Percentiles rank a stretch among this genome's conserved stretches.
Evolutionary conservation across 64 coral and sea anemone species (phyloP).

Genomic region (Actinia tenebrosa): DNA sequence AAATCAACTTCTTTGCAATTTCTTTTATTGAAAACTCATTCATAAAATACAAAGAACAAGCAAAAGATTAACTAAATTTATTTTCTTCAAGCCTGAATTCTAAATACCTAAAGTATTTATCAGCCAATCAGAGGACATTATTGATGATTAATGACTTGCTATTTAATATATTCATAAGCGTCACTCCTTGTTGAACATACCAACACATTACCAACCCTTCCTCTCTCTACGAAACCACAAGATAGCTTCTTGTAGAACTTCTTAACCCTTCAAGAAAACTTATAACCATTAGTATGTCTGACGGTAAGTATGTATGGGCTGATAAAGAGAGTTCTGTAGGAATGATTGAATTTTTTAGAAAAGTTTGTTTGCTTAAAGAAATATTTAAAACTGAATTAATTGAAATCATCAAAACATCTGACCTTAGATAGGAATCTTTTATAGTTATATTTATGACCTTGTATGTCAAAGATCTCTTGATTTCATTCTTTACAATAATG

Average conservation of each 20-base stretch:
- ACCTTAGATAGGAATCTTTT: background rate
- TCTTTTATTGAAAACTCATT: background rate
- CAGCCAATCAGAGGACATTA: background rate
- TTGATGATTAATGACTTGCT: background rate
- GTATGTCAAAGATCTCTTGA: background rate
- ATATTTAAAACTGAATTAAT: background rate
- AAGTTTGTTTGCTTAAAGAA: background rate
- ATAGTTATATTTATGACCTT: background rate
- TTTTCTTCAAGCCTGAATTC: background rate
- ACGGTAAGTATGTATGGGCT: background rate
- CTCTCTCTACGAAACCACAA: background rate
- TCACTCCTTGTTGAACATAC: background rate
- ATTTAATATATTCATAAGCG: background rate
- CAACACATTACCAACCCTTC: background rate
- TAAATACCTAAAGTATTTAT: background rate
- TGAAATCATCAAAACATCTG: background rate
- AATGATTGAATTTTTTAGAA: background rate
- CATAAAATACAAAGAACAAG: background rate
- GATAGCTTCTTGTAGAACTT: background rate
- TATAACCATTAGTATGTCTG: background rate
- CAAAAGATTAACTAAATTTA: background rate
- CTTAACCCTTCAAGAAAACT: background rate
- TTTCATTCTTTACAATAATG: background rate
- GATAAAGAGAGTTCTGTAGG: background rate
- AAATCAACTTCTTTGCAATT: background rate